Base-by-base conservation (phyloP, 2,888 invertebrate species). In the Drosophila incognita region DNA sequence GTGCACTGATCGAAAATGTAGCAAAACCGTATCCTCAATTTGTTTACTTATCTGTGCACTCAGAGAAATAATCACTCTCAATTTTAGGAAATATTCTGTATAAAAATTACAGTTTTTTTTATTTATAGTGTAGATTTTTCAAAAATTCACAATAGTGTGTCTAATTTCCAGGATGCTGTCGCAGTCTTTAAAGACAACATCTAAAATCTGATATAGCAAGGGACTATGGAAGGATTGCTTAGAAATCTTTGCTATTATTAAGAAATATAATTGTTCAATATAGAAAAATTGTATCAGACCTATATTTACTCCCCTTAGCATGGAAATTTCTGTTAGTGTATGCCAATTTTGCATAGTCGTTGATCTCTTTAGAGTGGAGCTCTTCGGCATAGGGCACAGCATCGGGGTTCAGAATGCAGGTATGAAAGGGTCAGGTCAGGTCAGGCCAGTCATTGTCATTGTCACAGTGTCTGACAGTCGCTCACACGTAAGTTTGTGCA, bases 381-480 rank as follows among this genome's bases (percentile, higher is more conserved):
- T 58, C 51, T 4, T 24, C 49, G 11, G 5, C 51, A 18, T 62
- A 40, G 52, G 40, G 21, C 24, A 33, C 13, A 24, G 21, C 18
- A 33, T 31, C 33, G 15, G 11, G 53, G 40, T 31, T n/a, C 29
- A 27, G 38, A n/a, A 33, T 58, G 54, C 51, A 53, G 70, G 62
- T 66, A 70, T 42, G 46, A 49, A 56, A 61, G 46, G 49, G 64
- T 42, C 65, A 29, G 51, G 58, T 64, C 58, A 36, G 63, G 60
- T 57, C 57, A 31, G 64, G 61, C 71, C 73, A 69, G 74, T 68
- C 81, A 74, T 52, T 81, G 78, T 68, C 75, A 69, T 76, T 81
- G 81, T 79, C 81, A 74, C 82, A 79, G 49, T 69, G 57, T 35
- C 70, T 79, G 76, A 76, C 73, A 71, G 70, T n/a, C 51, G 11